phyloP scores from a whole-genome alignment of 2,888 invertebrate species.

The Epiblema foenella region DNA sequence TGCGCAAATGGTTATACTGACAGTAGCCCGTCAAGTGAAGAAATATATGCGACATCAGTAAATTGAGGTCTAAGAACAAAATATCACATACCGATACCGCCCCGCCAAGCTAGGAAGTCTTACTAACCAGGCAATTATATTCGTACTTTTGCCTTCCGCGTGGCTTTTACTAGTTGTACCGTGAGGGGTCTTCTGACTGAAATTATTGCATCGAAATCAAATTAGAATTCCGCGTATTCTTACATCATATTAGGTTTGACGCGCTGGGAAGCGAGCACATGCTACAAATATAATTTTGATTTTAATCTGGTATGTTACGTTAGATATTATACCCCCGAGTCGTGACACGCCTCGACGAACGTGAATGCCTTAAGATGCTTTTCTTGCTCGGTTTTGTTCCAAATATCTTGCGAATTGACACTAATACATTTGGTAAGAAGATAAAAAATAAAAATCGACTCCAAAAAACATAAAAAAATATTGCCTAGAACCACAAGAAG shows the following conservation, averaged over 20 bases:
- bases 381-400: constrained; percentile 30
- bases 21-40: too few species aligned
- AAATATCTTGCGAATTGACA: constrained; percentile 34
- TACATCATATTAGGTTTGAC: too few species aligned
- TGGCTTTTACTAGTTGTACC: too few species aligned
- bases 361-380: constrained; percentile 28
- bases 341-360: constrained; percentile 26
- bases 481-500: too few species aligned
- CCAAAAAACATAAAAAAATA: too few species aligned
- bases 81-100: too few species aligned
- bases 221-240: not conserved
- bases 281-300: not conserved
- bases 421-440: constrained; percentile 28
- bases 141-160: too few species aligned
- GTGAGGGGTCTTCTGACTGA: not conserved
- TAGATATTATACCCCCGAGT: not conserved
- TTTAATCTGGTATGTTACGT: not conserved
- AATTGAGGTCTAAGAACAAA: too few species aligned
- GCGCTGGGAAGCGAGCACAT: not conserved
- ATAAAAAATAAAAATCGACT: constrained; percentile 16
- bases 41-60: too few species aligned
- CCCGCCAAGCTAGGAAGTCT: too few species aligned
- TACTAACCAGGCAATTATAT: too few species aligned
- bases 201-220: not conserved
- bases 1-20: too few species aligned